Conservation (phyloP, 2,113 vertebrate species). For the Pleuronectes platessa region DNA sequence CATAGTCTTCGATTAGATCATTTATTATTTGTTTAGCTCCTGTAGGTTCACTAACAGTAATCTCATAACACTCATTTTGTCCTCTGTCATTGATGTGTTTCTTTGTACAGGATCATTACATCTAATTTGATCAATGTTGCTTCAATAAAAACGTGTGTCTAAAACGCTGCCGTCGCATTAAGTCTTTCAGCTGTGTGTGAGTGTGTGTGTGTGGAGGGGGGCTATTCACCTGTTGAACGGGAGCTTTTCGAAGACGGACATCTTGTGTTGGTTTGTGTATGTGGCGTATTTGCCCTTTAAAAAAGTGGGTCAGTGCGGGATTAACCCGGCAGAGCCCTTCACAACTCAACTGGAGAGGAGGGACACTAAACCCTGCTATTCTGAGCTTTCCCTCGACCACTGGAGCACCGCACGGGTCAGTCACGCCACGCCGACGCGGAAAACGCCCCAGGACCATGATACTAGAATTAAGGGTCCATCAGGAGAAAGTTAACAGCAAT, state of each 20-base stretch:
- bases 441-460: background rate
- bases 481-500: background rate
- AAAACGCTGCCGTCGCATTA: constrained; percentile 6
- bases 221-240: background rate
- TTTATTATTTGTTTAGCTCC: constrained; percentile 59
- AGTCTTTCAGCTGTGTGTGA: background rate
- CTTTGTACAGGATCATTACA: constrained; percentile 66
- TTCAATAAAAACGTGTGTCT: constrained; percentile 71
- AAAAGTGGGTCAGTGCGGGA: constrained; percentile 76
- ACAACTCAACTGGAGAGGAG: constrained; percentile 48
- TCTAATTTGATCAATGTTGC: constrained; percentile 70
- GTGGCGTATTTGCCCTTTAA: constrained; percentile 29
- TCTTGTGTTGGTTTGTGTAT: background rate
- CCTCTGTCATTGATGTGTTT: constrained; percentile 55
- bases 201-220: background rate
- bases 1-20: constrained; percentile 59
- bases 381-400: constrained; percentile 47
- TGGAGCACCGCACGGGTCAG: background rate
- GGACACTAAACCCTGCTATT: constrained; percentile 68
- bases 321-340: constrained; percentile 57
- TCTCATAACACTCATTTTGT: constrained; percentile 35
- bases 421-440: background rate
- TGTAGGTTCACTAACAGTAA: constrained; percentile 55
- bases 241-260: background rate
- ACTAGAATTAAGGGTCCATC: background rate